Evolutionary conservation across 2,113 vertebrate genomes (phyloP), one percentile per base, ranked within the genome.

Genomic region (Xiphorhynchus elegans): DNA sequence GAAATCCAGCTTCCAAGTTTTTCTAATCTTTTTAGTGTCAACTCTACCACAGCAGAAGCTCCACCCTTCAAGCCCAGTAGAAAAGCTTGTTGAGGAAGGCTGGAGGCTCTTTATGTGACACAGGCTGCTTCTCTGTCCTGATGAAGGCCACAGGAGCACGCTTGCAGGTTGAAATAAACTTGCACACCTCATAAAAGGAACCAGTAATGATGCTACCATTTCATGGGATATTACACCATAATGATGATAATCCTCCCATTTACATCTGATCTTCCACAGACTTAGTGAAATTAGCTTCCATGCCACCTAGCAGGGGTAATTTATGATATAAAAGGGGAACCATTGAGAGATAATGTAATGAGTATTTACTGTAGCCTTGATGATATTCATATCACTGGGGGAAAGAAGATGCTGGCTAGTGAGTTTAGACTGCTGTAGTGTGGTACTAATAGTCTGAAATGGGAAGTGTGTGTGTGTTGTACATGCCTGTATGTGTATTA

Each of bases 161-260:
- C 95, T 97, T 95, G 96, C 97, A 96, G 84, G 96, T 97, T 97
- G 98, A 98, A 98, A 98, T 98, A 98, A 98, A 98, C 98, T 98
- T 96, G 98, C 85, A 97, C 97, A 98, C 97, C 98, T 98, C 98
- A 98, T 99, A 99, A 99, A 99, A 98, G 98, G 98, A 98, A 98
- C 97, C 98, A 98, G 98, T 99, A 99, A 99, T 99, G 99, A 99
- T 99, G 98, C 98, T 97, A 97, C 99, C 98, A 99, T 99, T 99
- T 99, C 99, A 99, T 99, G 99, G 99, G 98, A 98, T 99, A 99
- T 99, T 99, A 99, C 99, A 98, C 99, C 98, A 99, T 99, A 99
- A 99, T 99, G 99, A 99, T 98, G 98, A 99, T 99, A 98, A 99
- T 97, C 98, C 98, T 98, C 97, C 96, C 98, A 99, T 99, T 99